These are phyloP conservation scores for Salmo trutta DNA, from an alignment of 2,797 vertebrate species.

Conservation along the genomic window DNA sequence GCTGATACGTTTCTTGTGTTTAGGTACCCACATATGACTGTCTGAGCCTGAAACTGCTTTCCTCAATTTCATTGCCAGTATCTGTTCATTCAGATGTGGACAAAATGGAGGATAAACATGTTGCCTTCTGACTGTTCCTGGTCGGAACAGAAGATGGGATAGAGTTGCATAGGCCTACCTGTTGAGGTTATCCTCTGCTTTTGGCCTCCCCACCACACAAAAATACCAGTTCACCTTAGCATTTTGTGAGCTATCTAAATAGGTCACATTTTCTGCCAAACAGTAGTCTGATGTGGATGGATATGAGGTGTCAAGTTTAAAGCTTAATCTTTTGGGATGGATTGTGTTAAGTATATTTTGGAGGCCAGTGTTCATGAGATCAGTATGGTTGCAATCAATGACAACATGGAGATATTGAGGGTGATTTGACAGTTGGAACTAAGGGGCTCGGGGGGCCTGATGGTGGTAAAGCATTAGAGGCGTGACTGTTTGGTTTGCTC, in stretches of 20 bases:
- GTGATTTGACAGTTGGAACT: background rate
- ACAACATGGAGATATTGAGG: too few species aligned
- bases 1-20: too few species aligned
- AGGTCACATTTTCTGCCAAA: conserved; percentile 38
- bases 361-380: too few species aligned
- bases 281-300: background rate
- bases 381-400: too few species aligned
- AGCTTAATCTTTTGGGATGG: too few species aligned
- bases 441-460: background rate
- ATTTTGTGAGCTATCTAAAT: conserved; percentile 21
- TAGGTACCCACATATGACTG: too few species aligned
- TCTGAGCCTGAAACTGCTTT: background rate
- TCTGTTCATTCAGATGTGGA: background rate
- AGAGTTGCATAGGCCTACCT: conserved; percentile 49
- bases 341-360: too few species aligned
- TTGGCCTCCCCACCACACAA: conserved; percentile 24
- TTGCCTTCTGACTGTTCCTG: conserved; percentile 13
- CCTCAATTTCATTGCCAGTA: background rate
- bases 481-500: background rate
- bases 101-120: conserved; percentile 7
- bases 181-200: conserved; percentile 54
- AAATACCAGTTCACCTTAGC: conserved; percentile 21
- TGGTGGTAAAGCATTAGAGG: background rate
- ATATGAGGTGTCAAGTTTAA: too few species aligned
- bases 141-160: conserved; percentile 25